Percentiles rank a stretch among this genome's conserved stretches.
Evolutionary conservation across 2,797 vertebrate genomes (phyloP).

Genomic region (Spatula clypeata): DNA sequence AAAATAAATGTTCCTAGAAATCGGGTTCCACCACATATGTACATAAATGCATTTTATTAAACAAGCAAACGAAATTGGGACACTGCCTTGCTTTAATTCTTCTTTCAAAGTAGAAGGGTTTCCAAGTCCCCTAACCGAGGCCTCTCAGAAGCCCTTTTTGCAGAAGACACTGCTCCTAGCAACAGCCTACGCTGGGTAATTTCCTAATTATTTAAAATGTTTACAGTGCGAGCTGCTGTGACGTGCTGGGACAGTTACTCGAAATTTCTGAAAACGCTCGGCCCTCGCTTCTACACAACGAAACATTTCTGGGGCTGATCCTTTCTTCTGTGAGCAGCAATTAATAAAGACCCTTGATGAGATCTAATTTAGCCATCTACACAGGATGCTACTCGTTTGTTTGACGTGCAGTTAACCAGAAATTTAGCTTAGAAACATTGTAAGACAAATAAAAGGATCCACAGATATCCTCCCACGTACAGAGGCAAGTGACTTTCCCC

Average conservation of each 20-base stretch:
- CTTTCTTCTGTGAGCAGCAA: neutral
- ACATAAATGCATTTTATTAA: neutral
- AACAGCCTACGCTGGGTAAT: neutral
- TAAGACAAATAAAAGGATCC: neutral
- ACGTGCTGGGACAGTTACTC: neutral
- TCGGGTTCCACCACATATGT: neutral
- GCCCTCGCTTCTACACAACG: neutral
- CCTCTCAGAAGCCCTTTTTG: neutral
- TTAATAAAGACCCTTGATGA: neutral
- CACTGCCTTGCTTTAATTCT: neutral
- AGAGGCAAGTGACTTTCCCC: neutral
- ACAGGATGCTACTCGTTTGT: neutral
- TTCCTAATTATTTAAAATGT: neutral
- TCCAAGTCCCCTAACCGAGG: rapidly evolving
- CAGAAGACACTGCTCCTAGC: neutral
- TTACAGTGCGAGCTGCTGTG: neutral
- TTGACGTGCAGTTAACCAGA: neutral
- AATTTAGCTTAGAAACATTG: neutral
- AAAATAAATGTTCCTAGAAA: neutral
- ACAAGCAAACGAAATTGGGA: neutral
- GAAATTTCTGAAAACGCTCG: neutral
- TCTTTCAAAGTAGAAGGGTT: neutral
- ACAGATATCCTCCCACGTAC: no score
- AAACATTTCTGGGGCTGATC: neutral
- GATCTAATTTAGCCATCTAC: neutral